Base-by-base conservation (phyloP, 2,888 invertebrate species). In the Caenorhabditis uteleia region DNA sequence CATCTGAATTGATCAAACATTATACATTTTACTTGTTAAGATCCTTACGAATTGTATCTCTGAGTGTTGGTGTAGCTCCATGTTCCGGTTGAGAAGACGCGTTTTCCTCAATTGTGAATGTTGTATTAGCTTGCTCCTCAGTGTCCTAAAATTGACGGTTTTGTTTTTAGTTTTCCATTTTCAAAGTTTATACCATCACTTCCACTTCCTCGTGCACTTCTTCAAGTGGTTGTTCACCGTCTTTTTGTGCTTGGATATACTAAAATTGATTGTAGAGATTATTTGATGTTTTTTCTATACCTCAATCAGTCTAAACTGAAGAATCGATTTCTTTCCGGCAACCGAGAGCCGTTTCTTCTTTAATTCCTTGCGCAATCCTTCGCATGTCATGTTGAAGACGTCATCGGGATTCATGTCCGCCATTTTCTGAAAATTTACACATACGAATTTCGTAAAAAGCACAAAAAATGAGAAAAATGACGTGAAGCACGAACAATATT, bases 221-320 rank as follows among this genome's bases (percentile, higher is more conserved):
- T n/a, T 25, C 10, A n/a, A 59, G 46, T 10, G 43, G n/a, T 14
- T 42, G 20, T 25, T 39, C 27, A 10, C 14, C 18, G 14, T 39
- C 34, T 29, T 33, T 27, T 45, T 48, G 47, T 12, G 5, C 26
- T 40, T 40, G 39, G 2, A 49, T 5, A 33, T 27, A 49, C 55
- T 48, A 25, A 29, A 57, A 38, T 23, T 23, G 23, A 10, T 23
- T 7, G 26, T 4, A 45, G 29, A 14, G 18, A 3, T 25, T 31
- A 2, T 12, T 43, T 16, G 26, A 45, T 18, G 7, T 4, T 16
- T 10, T 2, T 3, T 33, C 29, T 23, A n/a, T 29, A 62, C 62
- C 49, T 64, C 58, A 6, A 64, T 29, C 2, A 64, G 50, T 36
- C 64, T 38, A 21, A 36, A 48, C 31, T 64, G 64, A 7, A 64